Conservation (phyloP, 30 jellyfish, hydroid and myxozoan genomes). For the Sanderia malayensis region DNA sequence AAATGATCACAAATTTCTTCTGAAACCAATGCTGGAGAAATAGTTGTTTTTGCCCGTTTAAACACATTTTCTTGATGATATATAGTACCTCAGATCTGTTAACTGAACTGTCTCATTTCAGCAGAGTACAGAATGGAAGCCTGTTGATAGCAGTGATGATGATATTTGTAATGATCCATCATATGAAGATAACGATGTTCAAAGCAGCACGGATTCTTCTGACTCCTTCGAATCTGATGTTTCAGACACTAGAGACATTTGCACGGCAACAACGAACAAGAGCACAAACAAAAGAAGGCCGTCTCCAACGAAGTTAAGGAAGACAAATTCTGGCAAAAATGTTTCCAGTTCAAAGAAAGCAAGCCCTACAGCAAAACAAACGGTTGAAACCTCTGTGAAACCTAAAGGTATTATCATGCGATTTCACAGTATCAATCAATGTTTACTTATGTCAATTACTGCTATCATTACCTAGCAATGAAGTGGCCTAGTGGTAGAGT, state of each 20-base stretch:
- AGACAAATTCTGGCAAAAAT: background rate
- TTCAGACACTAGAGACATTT: conserved; percentile 2
- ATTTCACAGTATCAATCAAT: background rate
- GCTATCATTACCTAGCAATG: conserved; percentile 1
- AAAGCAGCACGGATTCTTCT: conserved; percentile 3
- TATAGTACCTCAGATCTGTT: background rate
- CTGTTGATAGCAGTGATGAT: conserved; percentile 3
- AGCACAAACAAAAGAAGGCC: conserved; percentile 4
- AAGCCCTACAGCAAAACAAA: conserved; percentile 3
- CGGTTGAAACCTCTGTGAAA: conserved; percentile 1
- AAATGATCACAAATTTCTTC: conserved; percentile 1
- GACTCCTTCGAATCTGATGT: background rate
- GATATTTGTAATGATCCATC: conserved; percentile 1
- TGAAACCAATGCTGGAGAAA: background rate
- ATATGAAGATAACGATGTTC: conserved; percentile 1
- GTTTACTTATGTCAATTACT: background rate
- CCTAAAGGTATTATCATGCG: background rate
- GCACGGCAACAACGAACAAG: conserved; percentile 6
- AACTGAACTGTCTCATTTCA: background rate
- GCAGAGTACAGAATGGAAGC: conserved; percentile 5
- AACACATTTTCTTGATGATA: background rate
- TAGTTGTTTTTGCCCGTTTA: background rate
- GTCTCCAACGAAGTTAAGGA: conserved; percentile 1
- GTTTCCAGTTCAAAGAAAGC: conserved; percentile 1
- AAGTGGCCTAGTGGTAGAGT: conserved; percentile 1